Conservation (phyloP, 1,140 invertebrate species). For the Macrobrachium nipponense region DNA sequence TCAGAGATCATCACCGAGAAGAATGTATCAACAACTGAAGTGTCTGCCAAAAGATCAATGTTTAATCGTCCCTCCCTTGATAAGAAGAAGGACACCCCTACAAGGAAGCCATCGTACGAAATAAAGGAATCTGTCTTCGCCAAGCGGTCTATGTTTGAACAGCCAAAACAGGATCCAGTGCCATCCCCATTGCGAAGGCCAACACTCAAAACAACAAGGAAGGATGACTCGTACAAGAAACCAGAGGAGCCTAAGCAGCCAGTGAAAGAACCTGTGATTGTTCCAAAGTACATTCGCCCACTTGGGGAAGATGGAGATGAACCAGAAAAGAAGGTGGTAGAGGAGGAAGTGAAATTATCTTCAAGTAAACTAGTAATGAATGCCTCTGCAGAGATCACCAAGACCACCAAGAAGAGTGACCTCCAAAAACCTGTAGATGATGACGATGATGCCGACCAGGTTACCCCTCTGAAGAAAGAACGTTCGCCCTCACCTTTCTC, state of each 20-base stretch:
- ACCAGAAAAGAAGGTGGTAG: constrained; percentile 2
- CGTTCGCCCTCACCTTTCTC: constrained; percentile 38
- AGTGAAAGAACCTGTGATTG: constrained; percentile 59
- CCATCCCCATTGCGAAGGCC: constrained; percentile 42
- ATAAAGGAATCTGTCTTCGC: constrained; percentile 55
- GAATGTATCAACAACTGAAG: constrained; percentile 35
- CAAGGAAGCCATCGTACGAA: constrained; percentile 46
- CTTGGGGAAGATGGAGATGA: constrained; percentile 47
- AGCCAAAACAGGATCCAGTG: constrained; percentile 29
- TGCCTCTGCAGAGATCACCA: constrained; percentile 39
- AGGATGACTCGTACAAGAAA: not conserved
- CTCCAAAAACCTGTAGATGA: not conserved
- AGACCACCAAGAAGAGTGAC: constrained; percentile 5
- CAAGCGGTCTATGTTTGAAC: constrained; percentile 51
- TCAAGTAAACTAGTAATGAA: constrained; percentile 45
- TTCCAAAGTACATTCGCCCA: constrained; percentile 56
- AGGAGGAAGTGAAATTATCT: constrained; percentile 33
- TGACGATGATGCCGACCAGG: constrained; percentile 12
- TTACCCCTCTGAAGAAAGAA: constrained; percentile 26
- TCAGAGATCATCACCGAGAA: constrained; percentile 24
- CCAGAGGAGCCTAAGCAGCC: constrained; percentile 47
- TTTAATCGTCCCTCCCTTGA: constrained; percentile 19
- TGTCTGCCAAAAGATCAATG: constrained; percentile 34
- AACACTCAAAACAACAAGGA: constrained; percentile 15
- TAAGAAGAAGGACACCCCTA: constrained; percentile 44